Conservation (phyloP, 2,888 invertebrate species). For the Epirrhoe alternata region DNA sequence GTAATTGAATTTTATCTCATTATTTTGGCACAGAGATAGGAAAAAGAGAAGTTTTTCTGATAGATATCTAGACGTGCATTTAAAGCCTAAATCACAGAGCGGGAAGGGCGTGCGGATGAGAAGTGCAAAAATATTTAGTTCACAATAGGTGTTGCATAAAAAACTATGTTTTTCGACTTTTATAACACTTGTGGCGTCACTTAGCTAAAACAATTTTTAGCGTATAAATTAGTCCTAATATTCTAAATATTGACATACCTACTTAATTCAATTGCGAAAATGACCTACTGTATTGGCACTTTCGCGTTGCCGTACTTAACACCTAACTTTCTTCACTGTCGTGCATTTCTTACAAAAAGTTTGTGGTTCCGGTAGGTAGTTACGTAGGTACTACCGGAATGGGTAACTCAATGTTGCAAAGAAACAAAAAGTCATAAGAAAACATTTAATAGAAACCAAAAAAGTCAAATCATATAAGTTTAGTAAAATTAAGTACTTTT, state of each 20-base stretch:
- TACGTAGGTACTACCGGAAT: too few relatives aligned
- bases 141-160: conserved; percentile 61
- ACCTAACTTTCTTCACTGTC: conserved; percentile 44
- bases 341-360: conserved; percentile 35
- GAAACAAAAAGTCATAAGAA: conserved; percentile 63
- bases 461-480: conserved; percentile 56
- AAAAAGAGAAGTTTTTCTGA: conserved; percentile 60
- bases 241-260: conserved; percentile 63
- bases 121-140: conserved; percentile 80
- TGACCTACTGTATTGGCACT: conserved; percentile 63
- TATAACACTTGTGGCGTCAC: conserved; percentile 37
- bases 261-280: conserved; percentile 70
- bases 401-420: conserved; percentile 50
- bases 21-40: conserved; percentile 79
- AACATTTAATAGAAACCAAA: conserved; percentile 81
- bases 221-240: conserved; percentile 35
- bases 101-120: conserved; percentile 75
- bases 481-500: conserved; percentile 68
- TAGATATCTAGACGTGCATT: conserved; percentile 63
- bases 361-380: too few relatives aligned
- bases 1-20: conserved; percentile 55
- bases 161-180: conserved; percentile 55
- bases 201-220: conserved; percentile 37
- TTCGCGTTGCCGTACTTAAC: conserved; percentile 53
- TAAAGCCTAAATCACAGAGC: conserved; percentile 83